Conservation (phyloP, 2,797 vertebrate genomes). For the Steatocranus sp. region DNA sequence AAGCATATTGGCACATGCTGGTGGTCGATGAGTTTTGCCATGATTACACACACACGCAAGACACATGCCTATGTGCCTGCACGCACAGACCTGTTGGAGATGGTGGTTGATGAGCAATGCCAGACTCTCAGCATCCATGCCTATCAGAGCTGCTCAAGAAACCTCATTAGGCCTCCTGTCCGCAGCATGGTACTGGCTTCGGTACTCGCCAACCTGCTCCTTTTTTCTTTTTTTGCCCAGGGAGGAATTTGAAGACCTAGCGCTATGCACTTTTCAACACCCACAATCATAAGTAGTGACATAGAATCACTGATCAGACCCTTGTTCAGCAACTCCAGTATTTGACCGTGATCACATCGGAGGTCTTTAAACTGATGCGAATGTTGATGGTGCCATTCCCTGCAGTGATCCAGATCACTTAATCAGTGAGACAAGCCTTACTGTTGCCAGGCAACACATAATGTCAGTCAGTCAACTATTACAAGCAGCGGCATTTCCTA, state of each 20-base stretch:
- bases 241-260: conserved; percentile 27
- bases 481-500: background rate
- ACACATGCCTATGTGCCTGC: background rate
- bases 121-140: conserved; percentile 45
- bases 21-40: conserved; percentile 51
- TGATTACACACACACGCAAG: conserved; percentile 36
- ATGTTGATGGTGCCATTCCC: background rate
- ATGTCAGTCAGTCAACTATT: background rate
- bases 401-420: background rate
- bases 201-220: conserved; percentile 14
- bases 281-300: conserved; percentile 30
- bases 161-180: conserved; percentile 61
- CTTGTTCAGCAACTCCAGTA: conserved; percentile 9
- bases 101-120: conserved; percentile 54
- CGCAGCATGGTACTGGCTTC: conserved; percentile 51
- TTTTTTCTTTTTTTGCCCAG: conserved; percentile 16
- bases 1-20: conserved; percentile 62
- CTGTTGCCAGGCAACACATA: conserved; percentile 5
- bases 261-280: conserved; percentile 26
- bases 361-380: background rate
- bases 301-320: conserved; percentile 20
- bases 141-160: conserved; percentile 57
- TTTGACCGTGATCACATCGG: background rate
- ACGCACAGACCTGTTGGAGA: conserved; percentile 40
- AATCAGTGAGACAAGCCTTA: background rate